Percentiles rank a stretch among this genome's conserved stretches.
These are phyloP conservation scores for Anastrepha obliqua DNA, from an alignment of 1,140 invertebrate species.

Conservation along the genomic window DNA sequence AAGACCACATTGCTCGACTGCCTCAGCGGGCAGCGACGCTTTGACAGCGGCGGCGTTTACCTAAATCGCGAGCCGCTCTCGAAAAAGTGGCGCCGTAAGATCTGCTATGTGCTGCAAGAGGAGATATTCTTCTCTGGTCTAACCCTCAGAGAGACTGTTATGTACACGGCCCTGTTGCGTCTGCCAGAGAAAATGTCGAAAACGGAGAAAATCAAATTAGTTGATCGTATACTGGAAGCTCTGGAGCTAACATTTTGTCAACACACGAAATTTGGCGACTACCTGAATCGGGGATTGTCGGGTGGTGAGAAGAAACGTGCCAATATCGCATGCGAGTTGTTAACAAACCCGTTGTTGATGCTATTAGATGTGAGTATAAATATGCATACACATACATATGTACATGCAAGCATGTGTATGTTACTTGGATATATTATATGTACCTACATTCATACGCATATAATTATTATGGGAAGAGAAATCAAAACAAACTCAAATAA, in stretches of 20 bases:
- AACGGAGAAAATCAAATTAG: conserved; percentile 85
- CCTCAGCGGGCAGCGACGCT: conserved; percentile 81
- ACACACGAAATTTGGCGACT: conserved; percentile 89
- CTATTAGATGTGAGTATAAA: conserved; percentile 85
- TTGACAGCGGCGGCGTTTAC: conserved; percentile 83
- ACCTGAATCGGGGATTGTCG: conserved; percentile 85
- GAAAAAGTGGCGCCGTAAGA: conserved; percentile 84
- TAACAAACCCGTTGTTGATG: conserved; percentile 90
- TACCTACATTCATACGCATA: no score
- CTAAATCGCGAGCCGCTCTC: conserved; percentile 85
- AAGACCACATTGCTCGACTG: conserved; percentile 89
- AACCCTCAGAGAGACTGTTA: conserved; percentile 86
- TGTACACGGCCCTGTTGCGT: conserved; percentile 83
- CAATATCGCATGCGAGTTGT: conserved; percentile 90
- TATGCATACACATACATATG: neutral
- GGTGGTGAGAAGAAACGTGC: conserved; percentile 92
- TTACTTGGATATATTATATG: no score
- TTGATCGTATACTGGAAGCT: conserved; percentile 87
- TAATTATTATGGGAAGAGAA: neutral
- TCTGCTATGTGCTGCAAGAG: conserved; percentile 90
- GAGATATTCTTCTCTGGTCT: conserved; percentile 90
- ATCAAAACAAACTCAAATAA: conserved; percentile 24
- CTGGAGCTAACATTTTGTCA: conserved; percentile 86
- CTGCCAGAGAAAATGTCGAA: conserved; percentile 85
- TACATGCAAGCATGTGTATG: neutral